A percentile compares a stretch with the other conserved stretches of the same genome.
Conservation (phyloP, 2,113 vertebrate species). For the Zapornia atra region DNA sequence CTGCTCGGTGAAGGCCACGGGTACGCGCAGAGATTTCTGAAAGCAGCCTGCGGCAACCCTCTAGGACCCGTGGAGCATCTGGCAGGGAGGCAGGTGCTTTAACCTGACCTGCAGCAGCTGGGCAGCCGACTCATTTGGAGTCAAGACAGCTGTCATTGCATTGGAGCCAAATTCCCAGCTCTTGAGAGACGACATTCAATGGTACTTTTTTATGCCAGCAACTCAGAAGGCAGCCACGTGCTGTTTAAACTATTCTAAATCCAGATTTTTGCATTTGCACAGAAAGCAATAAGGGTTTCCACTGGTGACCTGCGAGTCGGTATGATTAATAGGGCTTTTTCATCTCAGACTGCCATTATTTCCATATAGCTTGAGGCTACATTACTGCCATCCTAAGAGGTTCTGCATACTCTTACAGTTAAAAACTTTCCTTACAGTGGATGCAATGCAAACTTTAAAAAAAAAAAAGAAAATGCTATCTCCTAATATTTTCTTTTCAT, state of each 20-base stretch:
- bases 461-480: background rate
- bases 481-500: background rate
- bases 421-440: background rate
- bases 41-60: background rate
- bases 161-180: background rate
- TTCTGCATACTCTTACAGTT: background rate
- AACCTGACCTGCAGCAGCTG: constrained; percentile 14
- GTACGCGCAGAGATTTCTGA: background rate
- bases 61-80: background rate
- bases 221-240: background rate
- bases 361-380: background rate
- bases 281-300: background rate
- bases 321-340: background rate
- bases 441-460: background rate
- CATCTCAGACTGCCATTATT: background rate
- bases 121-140: rapidly evolving
- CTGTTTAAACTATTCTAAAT: background rate
- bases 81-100: background rate
- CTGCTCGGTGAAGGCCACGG: background rate
- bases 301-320: background rate
- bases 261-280: background rate
- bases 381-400: background rate
- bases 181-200: background rate
- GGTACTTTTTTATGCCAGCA: background rate
- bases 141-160: background rate